Evolutionary conservation across 2,888 invertebrate genomes (phyloP).

Genomic region (Dorcus parallelipipedus): DNA sequence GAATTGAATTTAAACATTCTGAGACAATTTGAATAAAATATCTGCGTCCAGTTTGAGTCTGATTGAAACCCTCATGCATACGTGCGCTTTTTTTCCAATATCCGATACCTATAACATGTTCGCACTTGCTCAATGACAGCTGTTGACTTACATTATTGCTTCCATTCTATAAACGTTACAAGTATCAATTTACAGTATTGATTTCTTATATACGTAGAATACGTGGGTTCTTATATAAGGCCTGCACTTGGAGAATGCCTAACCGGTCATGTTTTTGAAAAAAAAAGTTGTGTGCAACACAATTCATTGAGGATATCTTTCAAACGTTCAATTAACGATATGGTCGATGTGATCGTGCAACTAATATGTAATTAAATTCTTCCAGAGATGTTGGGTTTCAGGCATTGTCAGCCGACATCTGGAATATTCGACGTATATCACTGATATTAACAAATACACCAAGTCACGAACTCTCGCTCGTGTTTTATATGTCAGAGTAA

Average conservation of each 20-base stretch:
- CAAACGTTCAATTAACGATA: not conserved
- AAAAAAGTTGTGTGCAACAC: not conserved
- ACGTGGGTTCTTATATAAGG: slow-evolving; percentile 7
- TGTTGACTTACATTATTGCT: slow-evolving; percentile 27
- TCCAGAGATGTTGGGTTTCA: not conserved
- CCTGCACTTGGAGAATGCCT: not conserved
- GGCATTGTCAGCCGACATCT: slow-evolving; percentile 5
- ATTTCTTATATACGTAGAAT: slow-evolving; percentile 16
- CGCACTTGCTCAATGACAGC: slow-evolving; percentile 20
- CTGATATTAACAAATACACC: slow-evolving; percentile 23
- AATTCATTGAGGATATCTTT: not conserved
- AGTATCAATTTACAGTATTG: slow-evolving; percentile 23
- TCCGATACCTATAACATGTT: slow-evolving; percentile 18
- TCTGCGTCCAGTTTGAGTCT: not conserved
- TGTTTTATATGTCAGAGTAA: slow-evolving; percentile 26
- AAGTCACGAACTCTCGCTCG: slow-evolving; percentile 21
- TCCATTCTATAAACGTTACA: slow-evolving; percentile 22
- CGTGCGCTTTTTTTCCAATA: slow-evolving; percentile 14
- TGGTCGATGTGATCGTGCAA: not conserved
- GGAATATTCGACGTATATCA: slow-evolving; percentile 22
- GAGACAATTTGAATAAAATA: not conserved
- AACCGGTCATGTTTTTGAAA: not conserved
- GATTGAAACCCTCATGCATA: slow-evolving; percentile 16
- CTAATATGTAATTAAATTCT: not conserved
- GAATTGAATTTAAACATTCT: no score